Percentiles rank a stretch among this genome's conserved stretches.
phyloP scores from a whole-genome alignment of 2,113 vertebrate species.

The Enhydra lutris region DNA sequence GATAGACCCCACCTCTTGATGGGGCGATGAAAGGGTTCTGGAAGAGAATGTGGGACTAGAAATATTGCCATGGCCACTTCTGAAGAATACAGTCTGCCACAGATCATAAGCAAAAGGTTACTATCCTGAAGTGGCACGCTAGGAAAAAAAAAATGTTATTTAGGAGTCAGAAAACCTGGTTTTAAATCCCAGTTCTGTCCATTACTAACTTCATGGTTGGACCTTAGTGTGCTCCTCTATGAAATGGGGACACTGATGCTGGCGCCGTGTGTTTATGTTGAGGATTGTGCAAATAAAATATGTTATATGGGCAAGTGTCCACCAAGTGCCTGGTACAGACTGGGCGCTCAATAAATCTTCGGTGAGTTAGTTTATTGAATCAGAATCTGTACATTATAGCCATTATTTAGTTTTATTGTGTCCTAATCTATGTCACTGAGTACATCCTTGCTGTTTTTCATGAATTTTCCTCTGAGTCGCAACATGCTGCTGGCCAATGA shows the following conservation, averaged over 20 bases:
- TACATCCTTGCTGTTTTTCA: slow-evolving; percentile 55
- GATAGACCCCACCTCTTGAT: not conserved
- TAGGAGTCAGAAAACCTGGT: not conserved
- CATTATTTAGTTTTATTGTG: slow-evolving; percentile 44
- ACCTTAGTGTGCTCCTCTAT: not conserved
- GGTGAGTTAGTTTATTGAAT: slow-evolving; percentile 22
- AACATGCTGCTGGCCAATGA: slow-evolving; percentile 59
- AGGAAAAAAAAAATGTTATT: not conserved
- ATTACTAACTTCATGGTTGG: rapidly evolving
- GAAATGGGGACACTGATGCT: not conserved
- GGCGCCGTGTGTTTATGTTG: not conserved
- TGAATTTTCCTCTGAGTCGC: not conserved
- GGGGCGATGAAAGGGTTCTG: not conserved
- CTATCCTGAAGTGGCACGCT: not conserved
- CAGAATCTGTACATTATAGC: not conserved
- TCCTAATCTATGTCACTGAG: not conserved
- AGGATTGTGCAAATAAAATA: not conserved
- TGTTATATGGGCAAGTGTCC: rapidly evolving
- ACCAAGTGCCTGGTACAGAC: not conserved
- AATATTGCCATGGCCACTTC: not conserved
- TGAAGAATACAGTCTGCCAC: not conserved
- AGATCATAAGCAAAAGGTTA: not conserved
- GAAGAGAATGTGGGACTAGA: not conserved
- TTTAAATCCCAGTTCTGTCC: not conserved
- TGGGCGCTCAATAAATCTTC: not conserved